A percentile compares a stretch with the other conserved stretches of the same genome.
phyloP scores from a whole-genome alignment of 2,113 vertebrate species.

The Strix uralensis region DNA sequence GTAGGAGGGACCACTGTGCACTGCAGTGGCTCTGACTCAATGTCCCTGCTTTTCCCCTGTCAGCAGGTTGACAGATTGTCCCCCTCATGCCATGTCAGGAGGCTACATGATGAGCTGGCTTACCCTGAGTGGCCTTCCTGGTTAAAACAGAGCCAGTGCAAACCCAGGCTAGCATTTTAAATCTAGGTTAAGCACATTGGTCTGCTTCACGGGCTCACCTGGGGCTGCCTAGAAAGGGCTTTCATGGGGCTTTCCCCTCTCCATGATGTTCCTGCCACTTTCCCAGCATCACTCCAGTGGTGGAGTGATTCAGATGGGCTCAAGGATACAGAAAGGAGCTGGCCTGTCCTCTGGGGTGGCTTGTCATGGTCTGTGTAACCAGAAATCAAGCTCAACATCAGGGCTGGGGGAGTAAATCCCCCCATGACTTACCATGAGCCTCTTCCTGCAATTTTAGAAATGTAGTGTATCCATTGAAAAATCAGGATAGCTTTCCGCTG shows the following conservation, averaged over 20 bases:
- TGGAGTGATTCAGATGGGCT: background rate
- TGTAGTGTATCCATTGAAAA: background rate
- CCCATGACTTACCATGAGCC: background rate
- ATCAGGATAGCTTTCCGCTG: background rate
- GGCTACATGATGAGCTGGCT: rapidly evolving
- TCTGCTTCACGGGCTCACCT: background rate
- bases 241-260: rapidly evolving
- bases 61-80: background rate
- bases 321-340: background rate
- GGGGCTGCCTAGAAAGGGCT: background rate
- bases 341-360: background rate
- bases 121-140: background rate
- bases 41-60: background rate
- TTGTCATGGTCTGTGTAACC: background rate
- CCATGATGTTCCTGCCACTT: rapidly evolving
- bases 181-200: background rate
- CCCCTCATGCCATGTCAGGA: background rate
- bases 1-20: background rate
- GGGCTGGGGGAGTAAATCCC: background rate
- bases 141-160: background rate
- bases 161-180: background rate
- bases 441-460: background rate
- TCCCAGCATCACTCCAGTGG: rapidly evolving
- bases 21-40: background rate
- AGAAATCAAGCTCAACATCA: background rate